A percentile compares a stretch with the other conserved stretches of the same genome.
phyloP scores from a whole-genome alignment of 2,888 invertebrate genomes.

The Boloria euphrosyne region DNA sequence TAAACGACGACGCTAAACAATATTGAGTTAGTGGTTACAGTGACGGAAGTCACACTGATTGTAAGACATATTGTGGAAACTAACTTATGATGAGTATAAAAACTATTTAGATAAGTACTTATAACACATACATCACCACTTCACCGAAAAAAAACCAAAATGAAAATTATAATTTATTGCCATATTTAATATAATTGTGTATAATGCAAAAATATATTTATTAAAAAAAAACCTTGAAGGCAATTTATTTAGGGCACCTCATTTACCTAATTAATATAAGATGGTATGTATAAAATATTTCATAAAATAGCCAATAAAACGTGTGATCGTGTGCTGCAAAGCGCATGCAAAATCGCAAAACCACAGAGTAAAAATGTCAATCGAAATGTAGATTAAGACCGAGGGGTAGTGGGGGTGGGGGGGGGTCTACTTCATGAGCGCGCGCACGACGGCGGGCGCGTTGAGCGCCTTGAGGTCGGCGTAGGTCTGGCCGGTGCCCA shows the following conservation, averaged over 20 bases:
- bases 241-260: too few relatives aligned
- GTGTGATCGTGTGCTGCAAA: too few relatives aligned
- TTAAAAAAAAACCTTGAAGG: too few relatives aligned
- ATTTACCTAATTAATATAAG: too few relatives aligned
- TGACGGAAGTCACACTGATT: background rate
- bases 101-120: constrained; percentile 6
- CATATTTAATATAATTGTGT: too few relatives aligned
- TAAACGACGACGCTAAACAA: background rate
- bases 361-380: background rate
- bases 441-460: constrained; percentile 96
- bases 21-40: background rate
- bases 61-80: too few relatives aligned
- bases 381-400: background rate
- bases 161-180: background rate
- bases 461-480: constrained; percentile 98
- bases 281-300: too few relatives aligned
- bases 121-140: too few relatives aligned
- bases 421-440: constrained; percentile 91
- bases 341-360: background rate
- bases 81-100: background rate
- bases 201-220: too few relatives aligned
- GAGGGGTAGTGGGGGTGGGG: background rate
- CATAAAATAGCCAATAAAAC: too few relatives aligned
- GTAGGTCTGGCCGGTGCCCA: constrained; percentile 99
- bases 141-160: constrained; percentile 5